phyloP scores from a whole-genome alignment of 2,888 invertebrate species.

The Mythimna pallens region DNA sequence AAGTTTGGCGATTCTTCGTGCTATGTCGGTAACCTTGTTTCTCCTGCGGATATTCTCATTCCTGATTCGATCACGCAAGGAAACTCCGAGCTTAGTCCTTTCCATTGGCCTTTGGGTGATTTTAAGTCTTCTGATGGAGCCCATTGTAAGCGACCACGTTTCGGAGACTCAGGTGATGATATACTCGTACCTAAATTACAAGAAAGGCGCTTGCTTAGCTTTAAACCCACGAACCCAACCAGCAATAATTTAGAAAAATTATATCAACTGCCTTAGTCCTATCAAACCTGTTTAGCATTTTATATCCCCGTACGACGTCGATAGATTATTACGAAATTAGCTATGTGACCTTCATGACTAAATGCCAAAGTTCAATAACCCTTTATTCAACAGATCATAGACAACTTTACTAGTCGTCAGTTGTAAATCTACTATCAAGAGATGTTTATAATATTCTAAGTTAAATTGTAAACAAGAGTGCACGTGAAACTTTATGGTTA shows the following conservation, averaged over 20 bases:
- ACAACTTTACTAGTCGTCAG: slow-evolving; percentile 13
- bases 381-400: slow-evolving; percentile 5
- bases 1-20: no score
- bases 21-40: no score
- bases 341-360: slow-evolving; percentile 39
- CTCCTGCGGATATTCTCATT: no score
- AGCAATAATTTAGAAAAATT: not conserved
- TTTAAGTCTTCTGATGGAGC: no score
- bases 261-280: not conserved
- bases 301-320: slow-evolving; percentile 14
- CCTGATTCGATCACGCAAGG: no score
- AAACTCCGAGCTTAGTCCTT: no score
- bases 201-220: no score
- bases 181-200: no score
- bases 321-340: slow-evolving; percentile 21
- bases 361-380: slow-evolving; percentile 38
- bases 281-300: slow-evolving; percentile 15
- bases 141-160: no score
- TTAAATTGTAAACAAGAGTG: slow-evolving; percentile 14
- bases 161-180: no score
- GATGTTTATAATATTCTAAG: slow-evolving; percentile 10
- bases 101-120: no score
- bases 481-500: not conserved
- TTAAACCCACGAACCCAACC: no score
- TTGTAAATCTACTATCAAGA: not conserved